phyloP scores from a whole-genome alignment of 2,888 invertebrate species.

The Metallyticus violacea region DNA sequence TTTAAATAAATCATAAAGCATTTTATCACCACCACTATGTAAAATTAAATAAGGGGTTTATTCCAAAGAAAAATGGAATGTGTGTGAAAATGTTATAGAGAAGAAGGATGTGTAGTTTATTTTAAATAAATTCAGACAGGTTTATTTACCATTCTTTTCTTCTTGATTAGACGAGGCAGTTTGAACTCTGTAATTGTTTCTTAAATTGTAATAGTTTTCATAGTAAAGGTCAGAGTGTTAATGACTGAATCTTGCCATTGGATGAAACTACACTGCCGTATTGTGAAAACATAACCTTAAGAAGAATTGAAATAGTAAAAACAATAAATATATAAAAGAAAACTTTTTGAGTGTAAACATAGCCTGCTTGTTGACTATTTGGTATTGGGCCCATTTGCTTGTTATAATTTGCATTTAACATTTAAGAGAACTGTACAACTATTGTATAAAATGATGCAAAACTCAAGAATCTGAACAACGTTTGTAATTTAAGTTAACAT shows the following conservation, averaged over 20 bases:
- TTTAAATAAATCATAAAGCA: background rate
- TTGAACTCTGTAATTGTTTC: background rate
- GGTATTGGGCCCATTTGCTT: background rate
- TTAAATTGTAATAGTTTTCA: background rate
- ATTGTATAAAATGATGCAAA: background rate
- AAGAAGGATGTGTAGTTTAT: background rate
- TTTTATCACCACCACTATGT: too few species aligned
- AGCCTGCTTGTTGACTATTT: background rate
- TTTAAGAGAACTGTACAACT: background rate
- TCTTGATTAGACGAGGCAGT: background rate
- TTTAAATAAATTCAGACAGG: background rate
- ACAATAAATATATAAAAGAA: background rate
- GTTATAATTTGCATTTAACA: background rate
- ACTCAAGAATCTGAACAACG: background rate
- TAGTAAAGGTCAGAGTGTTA: background rate
- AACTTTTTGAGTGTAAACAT: background rate
- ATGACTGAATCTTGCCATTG: conserved; percentile 5
- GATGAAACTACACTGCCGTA: conserved; percentile 14
- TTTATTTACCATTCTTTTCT: background rate
- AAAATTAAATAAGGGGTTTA: background rate
- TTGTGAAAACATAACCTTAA: conserved; percentile 13
- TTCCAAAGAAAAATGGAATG: background rate
- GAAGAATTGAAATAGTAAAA: conserved; percentile 9
- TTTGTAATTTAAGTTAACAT: background rate
- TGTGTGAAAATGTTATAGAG: background rate